Conservation (phyloP, 2,113 vertebrate species). For the Sceloporus tristichus region DNA sequence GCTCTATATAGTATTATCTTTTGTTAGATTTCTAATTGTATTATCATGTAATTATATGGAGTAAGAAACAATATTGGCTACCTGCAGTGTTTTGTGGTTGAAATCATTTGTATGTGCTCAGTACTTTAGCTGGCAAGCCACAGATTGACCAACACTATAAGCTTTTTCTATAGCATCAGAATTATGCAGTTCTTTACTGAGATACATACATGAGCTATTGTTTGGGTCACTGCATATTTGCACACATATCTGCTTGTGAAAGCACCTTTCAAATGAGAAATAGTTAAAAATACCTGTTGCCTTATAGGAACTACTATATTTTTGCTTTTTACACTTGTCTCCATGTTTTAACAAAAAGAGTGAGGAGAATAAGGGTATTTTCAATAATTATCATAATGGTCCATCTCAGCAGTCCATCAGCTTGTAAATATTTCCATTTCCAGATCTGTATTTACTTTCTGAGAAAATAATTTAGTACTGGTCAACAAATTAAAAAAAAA, state of each 20-base stretch:
- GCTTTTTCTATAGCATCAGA: background rate
- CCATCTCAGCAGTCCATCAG: background rate
- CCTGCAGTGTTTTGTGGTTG: background rate
- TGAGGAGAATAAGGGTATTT: background rate
- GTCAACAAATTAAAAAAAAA: background rate
- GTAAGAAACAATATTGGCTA: background rate
- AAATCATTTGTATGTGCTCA: background rate
- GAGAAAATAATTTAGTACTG: background rate
- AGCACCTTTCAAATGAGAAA: background rate
- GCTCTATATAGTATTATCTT: background rate
- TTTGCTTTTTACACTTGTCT: background rate
- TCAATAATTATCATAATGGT: background rate
- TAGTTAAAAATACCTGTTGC: no score
- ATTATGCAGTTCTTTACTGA: background rate
- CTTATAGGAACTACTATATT: background rate
- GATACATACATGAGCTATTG: background rate
- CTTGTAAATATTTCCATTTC: background rate
- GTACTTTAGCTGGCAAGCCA: background rate
- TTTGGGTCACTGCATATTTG: background rate
- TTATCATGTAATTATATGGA: background rate
- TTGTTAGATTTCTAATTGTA: background rate
- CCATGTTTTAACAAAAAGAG: background rate
- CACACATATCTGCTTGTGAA: background rate
- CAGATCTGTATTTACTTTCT: background rate
- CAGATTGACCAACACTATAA: background rate